Percentiles rank a stretch among this genome's conserved stretches.
Conservation (phyloP, 2,113 vertebrate genomes). For the Azemiops feae region DNA sequence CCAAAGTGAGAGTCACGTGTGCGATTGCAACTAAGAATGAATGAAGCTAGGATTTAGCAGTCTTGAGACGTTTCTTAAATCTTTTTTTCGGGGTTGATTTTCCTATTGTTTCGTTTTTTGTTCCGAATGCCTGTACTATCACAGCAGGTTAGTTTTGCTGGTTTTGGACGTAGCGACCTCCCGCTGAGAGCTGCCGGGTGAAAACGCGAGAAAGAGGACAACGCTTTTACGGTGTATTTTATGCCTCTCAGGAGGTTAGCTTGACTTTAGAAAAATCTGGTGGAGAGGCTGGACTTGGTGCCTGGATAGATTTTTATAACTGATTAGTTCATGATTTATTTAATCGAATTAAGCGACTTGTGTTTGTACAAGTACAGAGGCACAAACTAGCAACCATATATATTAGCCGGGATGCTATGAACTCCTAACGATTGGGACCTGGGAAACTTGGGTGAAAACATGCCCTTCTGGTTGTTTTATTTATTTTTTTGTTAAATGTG, state of each 20-base stretch:
- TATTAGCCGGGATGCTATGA: neutral
- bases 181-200: neutral
- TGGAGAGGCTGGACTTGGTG: neutral
- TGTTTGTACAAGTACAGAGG: neutral
- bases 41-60: neutral
- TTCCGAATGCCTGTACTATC: neutral
- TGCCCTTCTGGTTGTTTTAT: neutral
- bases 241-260: neutral
- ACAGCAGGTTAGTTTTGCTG: neutral
- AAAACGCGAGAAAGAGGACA: neutral
- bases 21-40: neutral
- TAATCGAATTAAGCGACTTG: neutral
- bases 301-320: neutral
- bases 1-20: neutral
- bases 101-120: neutral
- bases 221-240: neutral
- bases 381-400: neutral
- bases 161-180: no score
- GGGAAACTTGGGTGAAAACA: neutral
- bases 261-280: neutral
- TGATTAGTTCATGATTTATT: neutral
- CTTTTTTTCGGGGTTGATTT: neutral
- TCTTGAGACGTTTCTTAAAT: neutral
- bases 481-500: neutral
- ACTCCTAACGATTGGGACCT: neutral